A percentile compares a stretch with the other conserved stretches of the same genome.
These are phyloP conservation scores for Brachionus koreanus DNA, from an alignment of 1,140 invertebrate species.

Conservation along the genomic window DNA sequence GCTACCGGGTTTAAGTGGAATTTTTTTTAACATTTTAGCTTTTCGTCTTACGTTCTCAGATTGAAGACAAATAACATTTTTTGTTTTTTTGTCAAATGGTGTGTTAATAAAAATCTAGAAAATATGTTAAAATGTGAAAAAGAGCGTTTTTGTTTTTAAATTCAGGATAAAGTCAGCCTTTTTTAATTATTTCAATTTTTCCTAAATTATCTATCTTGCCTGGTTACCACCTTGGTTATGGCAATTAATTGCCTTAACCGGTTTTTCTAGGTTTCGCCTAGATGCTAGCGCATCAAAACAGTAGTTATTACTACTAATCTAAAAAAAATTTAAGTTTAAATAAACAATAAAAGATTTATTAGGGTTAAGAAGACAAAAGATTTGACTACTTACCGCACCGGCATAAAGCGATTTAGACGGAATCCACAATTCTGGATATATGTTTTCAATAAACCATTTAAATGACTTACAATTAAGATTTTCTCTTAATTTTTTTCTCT, in stretches of 20 bases:
- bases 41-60: slow-evolving; percentile 37
- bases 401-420: background rate
- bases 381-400: slow-evolving; percentile 2
- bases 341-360: background rate
- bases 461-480: slow-evolving; percentile 89
- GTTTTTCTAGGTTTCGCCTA: background rate
- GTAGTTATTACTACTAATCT: slow-evolving; percentile 10
- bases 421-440: slow-evolving; percentile 65
- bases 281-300: slow-evolving; percentile 24
- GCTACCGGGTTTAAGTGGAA: slow-evolving; percentile 7
- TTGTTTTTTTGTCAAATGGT: background rate
- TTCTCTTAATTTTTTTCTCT: slow-evolving; percentile 55
- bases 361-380: background rate
- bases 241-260: slow-evolving; percentile 25
- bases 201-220: slow-evolving; percentile 1
- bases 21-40: slow-evolving; percentile 32
- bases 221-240: slow-evolving; percentile 44
- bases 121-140: background rate
- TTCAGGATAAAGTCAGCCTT: background rate
- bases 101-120: slow-evolving; percentile 22
- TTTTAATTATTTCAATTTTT: slow-evolving; percentile 30
- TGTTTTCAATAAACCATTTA: slow-evolving; percentile 93
- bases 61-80: slow-evolving; percentile 5
- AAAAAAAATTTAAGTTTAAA: background rate
- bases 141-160: background rate